A percentile compares a stretch with the other conserved stretches of the same genome.
These are phyloP conservation scores for Notechis scutatus DNA, from an alignment of 2,113 vertebrate species.

Conservation along the genomic window DNA sequence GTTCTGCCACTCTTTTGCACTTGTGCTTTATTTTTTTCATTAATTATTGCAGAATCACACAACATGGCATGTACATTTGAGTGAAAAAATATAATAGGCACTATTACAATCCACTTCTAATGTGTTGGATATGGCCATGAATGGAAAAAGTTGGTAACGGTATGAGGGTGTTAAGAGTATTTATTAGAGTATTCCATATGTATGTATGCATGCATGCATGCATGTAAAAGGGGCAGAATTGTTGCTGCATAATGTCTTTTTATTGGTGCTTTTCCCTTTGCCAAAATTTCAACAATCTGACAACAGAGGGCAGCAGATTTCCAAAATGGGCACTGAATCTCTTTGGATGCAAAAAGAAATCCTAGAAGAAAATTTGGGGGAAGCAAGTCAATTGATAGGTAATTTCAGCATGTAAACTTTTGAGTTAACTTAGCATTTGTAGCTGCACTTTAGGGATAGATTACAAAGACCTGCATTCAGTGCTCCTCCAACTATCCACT, in stretches of 20 bases:
- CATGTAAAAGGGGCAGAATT: neutral
- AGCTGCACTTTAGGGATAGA: neutral
- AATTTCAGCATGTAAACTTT: neutral
- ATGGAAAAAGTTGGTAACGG: neutral
- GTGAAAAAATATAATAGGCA: neutral
- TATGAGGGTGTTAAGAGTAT: too few species aligned
- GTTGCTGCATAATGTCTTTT: neutral
- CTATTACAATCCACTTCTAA: neutral
- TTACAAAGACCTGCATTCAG: neutral
- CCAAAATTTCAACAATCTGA: neutral
- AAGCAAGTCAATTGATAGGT: neutral
- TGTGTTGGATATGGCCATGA: neutral
- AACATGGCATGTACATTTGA: neutral
- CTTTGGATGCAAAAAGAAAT: neutral
- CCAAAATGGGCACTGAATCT: neutral
- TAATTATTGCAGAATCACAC: neutral
- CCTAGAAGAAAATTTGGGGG: too few species aligned
- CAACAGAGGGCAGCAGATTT: slow-evolving; percentile 10
- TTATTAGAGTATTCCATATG: too few species aligned
- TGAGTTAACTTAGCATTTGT: neutral
- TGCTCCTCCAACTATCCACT: neutral
- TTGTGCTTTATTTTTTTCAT: neutral
- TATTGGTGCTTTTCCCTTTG: neutral
- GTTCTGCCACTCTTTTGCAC: neutral
- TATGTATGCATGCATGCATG: too few species aligned